Evolutionary conservation across 1,140 invertebrate species (phyloP), one percentile per base, ranked within the genome.

Genomic region (Delia radicum): DNA sequence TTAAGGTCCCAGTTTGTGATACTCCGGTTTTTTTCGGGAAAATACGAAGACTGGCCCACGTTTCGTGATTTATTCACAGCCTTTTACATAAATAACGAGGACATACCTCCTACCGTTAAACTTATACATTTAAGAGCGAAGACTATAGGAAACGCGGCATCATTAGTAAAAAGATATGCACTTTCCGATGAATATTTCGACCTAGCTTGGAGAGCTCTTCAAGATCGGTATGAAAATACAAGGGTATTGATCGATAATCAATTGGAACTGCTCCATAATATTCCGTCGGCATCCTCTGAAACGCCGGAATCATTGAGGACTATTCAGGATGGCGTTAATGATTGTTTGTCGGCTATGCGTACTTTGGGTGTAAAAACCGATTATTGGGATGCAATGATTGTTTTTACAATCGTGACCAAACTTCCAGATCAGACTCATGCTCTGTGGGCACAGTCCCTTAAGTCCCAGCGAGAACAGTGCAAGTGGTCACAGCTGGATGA

Each of bases 61-160:
- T 75, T 75, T 29, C 63, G 74, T 28, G 63, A 75, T 27, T 33
- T 75, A 33, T 75, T 75, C 63, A 75, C 74, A n/a, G 74, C 62
- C 12, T 42, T 75, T 21, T 75, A 75, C 24, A 69, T 46, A 18
- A 61, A 27, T 31, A 26, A 74, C 18, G 21, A 46, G 15, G 18
- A 62, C 8, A 15, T 74, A 3, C 28, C 46, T 61, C 73, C 24
- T 6, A 37, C 24, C 2, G 13, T 13, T 15, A 29, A 65, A 27
- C 26, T 65, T 4, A 28, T 28, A 2, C 28, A 65, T 28, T 26
- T 65, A 4, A 2, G 62, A 28, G 28, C 27, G 10, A 65, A 65
- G 28, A 65, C 62, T 13, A 65, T 15, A 28, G 62, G 62, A 28
- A 26, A 28, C 21, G 62, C 62, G n/a, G 62, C 26, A 28, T 8